A percentile compares a stretch with the other conserved stretches of the same genome.
Evolutionary conservation across 1,140 invertebrate genomes (phyloP).

Genomic region (Diorhabda elongata): DNA sequence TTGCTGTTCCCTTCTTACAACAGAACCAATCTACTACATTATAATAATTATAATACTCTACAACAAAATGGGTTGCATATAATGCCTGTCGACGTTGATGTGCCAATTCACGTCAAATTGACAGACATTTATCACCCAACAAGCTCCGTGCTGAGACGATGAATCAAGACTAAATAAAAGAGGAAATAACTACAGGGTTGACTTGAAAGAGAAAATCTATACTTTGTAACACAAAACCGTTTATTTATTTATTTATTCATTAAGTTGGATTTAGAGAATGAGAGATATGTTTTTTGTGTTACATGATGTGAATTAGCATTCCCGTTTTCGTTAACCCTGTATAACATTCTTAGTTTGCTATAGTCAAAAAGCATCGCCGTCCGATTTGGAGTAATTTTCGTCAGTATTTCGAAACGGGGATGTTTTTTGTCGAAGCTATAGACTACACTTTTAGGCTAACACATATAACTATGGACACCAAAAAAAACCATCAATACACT

Average conservation of each 20-base stretch:
- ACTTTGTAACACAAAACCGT: not conserved
- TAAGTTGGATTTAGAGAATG: not conserved
- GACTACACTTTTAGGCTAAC: constrained; percentile 36
- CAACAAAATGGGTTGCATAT: constrained; percentile 16
- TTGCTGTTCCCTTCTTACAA: constrained; percentile 41
- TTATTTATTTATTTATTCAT: not conserved
- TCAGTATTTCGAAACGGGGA: not conserved
- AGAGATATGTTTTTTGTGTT: not conserved
- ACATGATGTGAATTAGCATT: not conserved
- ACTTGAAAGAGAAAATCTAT: not conserved
- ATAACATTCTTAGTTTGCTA: constrained; percentile 36
- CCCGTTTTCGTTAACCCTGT: constrained; percentile 21
- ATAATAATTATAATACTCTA: constrained; percentile 31
- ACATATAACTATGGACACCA: constrained; percentile 38
- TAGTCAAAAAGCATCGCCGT: constrained; percentile 21
- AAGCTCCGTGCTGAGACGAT: constrained; percentile 25
- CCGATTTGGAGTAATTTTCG: constrained; percentile 6
- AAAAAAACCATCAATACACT: constrained; percentile 38
- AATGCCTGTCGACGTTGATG: constrained; percentile 19
- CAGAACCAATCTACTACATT: constrained; percentile 32
- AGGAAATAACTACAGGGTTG: constrained; percentile 25
- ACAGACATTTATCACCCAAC: constrained; percentile 12
- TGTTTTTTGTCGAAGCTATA: constrained; percentile 24
- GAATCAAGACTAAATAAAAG: constrained; percentile 29
- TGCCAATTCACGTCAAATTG: constrained; percentile 8